phyloP scores from a whole-genome alignment of 1,140 invertebrate species.

The Amyelois transitella region DNA sequence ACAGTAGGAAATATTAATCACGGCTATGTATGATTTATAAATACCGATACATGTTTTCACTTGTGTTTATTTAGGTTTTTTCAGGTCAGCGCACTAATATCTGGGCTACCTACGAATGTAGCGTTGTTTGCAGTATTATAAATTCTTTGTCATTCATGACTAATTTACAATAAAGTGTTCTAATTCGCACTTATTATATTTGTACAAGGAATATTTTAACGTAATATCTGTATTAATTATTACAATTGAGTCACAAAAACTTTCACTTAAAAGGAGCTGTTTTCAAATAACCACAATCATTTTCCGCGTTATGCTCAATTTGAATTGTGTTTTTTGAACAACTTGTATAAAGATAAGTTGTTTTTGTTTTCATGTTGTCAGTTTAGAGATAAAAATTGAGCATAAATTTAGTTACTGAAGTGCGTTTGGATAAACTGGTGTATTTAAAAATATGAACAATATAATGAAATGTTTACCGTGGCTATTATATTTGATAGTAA shows the following conservation, averaged over 20 bases:
- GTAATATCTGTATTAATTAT: background rate
- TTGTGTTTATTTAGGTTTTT: slow-evolving; percentile 1
- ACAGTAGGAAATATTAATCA: too few relatives aligned
- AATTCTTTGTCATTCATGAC: slow-evolving; percentile 28
- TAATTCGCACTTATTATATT: slow-evolving; percentile 12
- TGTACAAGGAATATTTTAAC: slow-evolving; percentile 17
- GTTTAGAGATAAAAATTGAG: background rate
- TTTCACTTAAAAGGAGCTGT: slow-evolving; percentile 39
- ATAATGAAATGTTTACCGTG: background rate
- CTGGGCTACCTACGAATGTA: background rate
- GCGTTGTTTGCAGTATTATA: slow-evolving; percentile 3
- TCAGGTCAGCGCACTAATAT: slow-evolving; percentile 1
- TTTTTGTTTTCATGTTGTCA: slow-evolving; percentile 3
- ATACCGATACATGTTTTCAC: background rate
- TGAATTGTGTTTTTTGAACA: slow-evolving; percentile 9
- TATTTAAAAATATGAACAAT: background rate
- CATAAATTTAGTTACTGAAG: background rate
- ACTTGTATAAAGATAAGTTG: slow-evolving; percentile 18
- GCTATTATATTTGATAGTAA: slow-evolving; percentile 9
- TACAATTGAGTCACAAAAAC: slow-evolving; percentile 36
- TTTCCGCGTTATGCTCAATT: slow-evolving; percentile 5
- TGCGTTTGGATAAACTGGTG: slow-evolving; percentile 10
- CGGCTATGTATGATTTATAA: too few relatives aligned
- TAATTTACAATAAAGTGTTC: slow-evolving; percentile 26
- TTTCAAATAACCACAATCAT: slow-evolving; percentile 6